A percentile compares a stretch with the other conserved stretches of the same genome.
These are phyloP conservation scores for Mesitornis unicolor DNA, from an alignment of 2,113 vertebrate genomes.

Conservation along the genomic window DNA sequence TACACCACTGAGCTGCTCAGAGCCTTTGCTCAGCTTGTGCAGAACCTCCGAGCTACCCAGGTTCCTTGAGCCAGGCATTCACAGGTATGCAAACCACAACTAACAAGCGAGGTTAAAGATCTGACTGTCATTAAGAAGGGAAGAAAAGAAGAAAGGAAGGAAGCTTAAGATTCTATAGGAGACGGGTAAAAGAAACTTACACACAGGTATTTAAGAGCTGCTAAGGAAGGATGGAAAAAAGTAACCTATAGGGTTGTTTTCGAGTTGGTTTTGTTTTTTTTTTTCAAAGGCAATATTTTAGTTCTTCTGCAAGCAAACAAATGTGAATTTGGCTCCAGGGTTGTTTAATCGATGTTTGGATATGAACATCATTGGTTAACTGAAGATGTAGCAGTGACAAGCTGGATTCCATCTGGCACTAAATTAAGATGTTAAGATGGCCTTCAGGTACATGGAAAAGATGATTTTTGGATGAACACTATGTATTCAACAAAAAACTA, in stretches of 20 bases:
- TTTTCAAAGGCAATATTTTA: not conserved
- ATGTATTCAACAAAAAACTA: not conserved
- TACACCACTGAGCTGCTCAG: rapidly evolving
- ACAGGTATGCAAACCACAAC: not conserved
- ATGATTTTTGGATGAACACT: not conserved
- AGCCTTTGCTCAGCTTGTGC: not conserved
- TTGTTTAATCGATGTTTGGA: not conserved
- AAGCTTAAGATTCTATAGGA: not conserved
- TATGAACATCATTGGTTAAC: not conserved
- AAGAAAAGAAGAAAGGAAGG: not conserved
- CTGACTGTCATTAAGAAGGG: not conserved
- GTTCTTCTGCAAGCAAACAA: not conserved
- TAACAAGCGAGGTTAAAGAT: not conserved
- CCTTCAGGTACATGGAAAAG: not conserved
- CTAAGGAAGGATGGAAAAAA: not conserved
- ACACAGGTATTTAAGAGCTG: not conserved
- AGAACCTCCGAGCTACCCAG: not conserved
- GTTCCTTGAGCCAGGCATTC: not conserved
- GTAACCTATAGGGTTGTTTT: not conserved
- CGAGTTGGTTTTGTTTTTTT: not conserved
- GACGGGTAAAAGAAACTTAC: not conserved
- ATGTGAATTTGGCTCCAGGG: not conserved
- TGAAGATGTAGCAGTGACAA: not conserved
- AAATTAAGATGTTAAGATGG: not conserved
- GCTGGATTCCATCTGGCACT: not conserved